These are phyloP conservation scores for Zaprionus capensis DNA, from an alignment of 1,140 invertebrate species.

Conservation along the genomic window DNA sequence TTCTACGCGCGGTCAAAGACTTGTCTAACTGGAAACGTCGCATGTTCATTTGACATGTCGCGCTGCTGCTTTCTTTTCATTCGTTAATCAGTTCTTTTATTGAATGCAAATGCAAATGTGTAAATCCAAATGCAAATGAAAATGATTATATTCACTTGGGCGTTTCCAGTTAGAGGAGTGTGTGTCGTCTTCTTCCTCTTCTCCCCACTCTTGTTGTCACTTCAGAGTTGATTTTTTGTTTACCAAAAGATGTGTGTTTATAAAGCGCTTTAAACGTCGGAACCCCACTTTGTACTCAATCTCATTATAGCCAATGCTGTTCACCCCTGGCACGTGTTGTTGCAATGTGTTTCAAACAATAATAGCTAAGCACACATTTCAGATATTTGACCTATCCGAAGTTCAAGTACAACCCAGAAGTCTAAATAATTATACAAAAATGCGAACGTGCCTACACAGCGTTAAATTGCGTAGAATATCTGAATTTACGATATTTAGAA, in stretches of 20 bases:
- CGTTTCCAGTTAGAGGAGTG: constrained; percentile 17
- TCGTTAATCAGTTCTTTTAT: constrained; percentile 42
- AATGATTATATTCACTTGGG: constrained; percentile 15
- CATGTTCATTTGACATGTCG: constrained; percentile 36
- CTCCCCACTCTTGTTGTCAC: not conserved
- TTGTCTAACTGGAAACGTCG: constrained; percentile 62
- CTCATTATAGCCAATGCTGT: constrained; percentile 1
- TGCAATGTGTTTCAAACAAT: not conserved
- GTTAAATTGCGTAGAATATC: not conserved
- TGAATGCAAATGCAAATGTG: constrained; percentile 61
- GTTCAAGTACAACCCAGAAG: constrained; percentile 17
- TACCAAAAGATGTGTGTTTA: constrained; percentile 16
- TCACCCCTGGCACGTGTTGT: constrained; percentile 5
- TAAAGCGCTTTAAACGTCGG: not conserved
- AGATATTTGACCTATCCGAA: not conserved
- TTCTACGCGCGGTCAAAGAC: constrained; percentile 24
- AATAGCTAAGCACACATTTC: constrained; percentile 8
- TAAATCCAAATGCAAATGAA: constrained; percentile 45
- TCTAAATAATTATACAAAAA: constrained; percentile 1
- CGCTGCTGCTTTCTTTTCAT: constrained; percentile 53
- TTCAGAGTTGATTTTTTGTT: constrained; percentile 2
- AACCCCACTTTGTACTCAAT: constrained; percentile 5
- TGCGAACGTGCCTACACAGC: not conserved
- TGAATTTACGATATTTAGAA: not conserved
- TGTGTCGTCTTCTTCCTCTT: not conserved